Conservation (phyloP, 2,797 vertebrate species). For the Brotula barbata region DNA sequence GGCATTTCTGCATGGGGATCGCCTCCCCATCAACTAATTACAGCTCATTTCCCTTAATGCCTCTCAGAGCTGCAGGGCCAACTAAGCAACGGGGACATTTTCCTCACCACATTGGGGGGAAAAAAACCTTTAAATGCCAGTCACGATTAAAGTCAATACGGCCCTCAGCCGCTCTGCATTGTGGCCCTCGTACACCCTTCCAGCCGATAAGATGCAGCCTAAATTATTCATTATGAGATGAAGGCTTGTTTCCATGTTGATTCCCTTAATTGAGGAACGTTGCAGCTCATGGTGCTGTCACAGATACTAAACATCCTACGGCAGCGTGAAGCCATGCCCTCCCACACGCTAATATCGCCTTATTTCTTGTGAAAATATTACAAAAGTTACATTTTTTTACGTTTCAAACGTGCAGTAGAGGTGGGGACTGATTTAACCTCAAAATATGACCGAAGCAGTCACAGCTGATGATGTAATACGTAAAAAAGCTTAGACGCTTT, state of each 20-base stretch:
- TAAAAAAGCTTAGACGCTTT: no score
- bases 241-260: constrained; percentile 55
- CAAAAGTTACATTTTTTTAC: no score
- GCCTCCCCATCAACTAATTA: constrained; percentile 71
- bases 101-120: constrained; percentile 46
- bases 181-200: constrained; percentile 42
- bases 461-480: no score
- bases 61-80: constrained; percentile 42
- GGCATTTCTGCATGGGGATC: constrained; percentile 51
- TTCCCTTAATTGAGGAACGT: constrained; percentile 39
- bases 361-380: no score
- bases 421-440: no score
- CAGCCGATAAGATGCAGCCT: constrained; percentile 46
- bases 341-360: no score
- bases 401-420: no score
- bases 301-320: constrained; percentile 34
- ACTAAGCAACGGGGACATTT: constrained; percentile 56
- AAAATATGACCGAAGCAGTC: no score
- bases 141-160: constrained; percentile 71
- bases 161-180: constrained; percentile 42
- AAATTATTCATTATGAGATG: constrained; percentile 55
- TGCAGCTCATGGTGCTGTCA: constrained; percentile 24
- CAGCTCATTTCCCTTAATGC: constrained; percentile 62
- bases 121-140: constrained; percentile 63
- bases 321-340: constrained; percentile 20